phyloP scores from a whole-genome alignment of 2,113 vertebrate genomes.

The Castor canadensis region DNA sequence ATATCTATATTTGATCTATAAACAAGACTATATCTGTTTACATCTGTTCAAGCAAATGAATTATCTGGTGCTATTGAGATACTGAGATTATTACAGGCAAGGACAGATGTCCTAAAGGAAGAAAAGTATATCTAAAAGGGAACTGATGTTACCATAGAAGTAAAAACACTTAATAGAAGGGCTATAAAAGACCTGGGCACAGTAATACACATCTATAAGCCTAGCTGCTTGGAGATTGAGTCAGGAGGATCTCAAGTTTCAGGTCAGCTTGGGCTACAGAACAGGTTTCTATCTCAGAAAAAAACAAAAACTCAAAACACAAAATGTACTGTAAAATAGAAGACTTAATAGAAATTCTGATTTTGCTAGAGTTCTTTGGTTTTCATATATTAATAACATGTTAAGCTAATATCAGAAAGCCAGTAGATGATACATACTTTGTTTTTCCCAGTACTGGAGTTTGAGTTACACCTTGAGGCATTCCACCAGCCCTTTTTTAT shows the following conservation, averaged over 20 bases:
- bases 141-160: neutral
- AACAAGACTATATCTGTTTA: neutral
- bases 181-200: neutral
- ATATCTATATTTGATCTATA: neutral
- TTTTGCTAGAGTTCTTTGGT: neutral
- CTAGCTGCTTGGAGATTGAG: neutral
- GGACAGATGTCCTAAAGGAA: neutral
- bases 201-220: neutral
- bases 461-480: no score
- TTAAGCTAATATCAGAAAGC: conserved; percentile 8
- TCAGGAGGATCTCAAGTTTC: neutral
- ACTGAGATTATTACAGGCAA: neutral
- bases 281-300: no score
- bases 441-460: no score
- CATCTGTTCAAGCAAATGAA: neutral
- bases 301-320: no score
- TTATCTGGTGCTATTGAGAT: neutral
- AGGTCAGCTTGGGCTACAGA: no score
- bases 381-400: neutral
- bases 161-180: neutral
- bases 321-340: neutral
- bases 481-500: no score
- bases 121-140: neutral
- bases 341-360: neutral
- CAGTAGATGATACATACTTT: neutral